Conservation (phyloP, 2,888 invertebrate species). For the Drosophila melanocephala region DNA sequence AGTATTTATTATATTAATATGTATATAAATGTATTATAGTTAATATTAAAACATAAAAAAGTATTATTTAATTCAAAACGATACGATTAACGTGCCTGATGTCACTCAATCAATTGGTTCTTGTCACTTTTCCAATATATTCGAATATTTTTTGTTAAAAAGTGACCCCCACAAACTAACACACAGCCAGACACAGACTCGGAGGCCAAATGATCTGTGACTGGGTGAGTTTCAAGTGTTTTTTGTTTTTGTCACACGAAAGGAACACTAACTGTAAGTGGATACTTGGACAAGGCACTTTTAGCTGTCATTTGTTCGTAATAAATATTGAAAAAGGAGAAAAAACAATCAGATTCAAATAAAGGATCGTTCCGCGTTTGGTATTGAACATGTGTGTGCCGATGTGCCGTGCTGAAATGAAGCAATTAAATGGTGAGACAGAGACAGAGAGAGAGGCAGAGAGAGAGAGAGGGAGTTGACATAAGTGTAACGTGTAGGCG, state of each 20-base stretch:
- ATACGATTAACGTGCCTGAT: neutral
- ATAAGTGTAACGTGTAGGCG: constrained; percentile 34
- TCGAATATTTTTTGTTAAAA: neutral
- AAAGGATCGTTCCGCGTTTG: constrained; percentile 47
- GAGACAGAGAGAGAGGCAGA: neutral
- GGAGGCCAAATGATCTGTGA: constrained; percentile 66
- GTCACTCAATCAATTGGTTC: neutral
- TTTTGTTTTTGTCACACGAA: constrained; percentile 30
- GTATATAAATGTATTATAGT: neutral
- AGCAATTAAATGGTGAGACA: constrained; percentile 41
- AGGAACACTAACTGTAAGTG: constrained; percentile 60
- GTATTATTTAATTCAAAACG: neutral
- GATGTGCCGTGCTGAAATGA: constrained; percentile 45
- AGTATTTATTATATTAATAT: neutral
- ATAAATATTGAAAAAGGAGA: constrained; percentile 55
- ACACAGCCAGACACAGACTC: constrained; percentile 6
- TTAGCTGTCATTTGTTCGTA: constrained; percentile 72
- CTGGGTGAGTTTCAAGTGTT: constrained; percentile 51
- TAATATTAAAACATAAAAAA: too few species aligned
- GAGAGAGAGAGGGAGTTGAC: neutral
- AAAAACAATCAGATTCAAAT: constrained; percentile 7
- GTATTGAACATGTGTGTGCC: constrained; percentile 30
- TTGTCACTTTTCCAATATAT: neutral
- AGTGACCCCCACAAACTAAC: constrained; percentile 13
- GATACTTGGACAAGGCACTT: constrained; percentile 69